Evolutionary conservation across 2,888 invertebrate genomes (phyloP), one percentile per base, ranked within the genome.

Genomic region (Cephus pulcher): DNA sequence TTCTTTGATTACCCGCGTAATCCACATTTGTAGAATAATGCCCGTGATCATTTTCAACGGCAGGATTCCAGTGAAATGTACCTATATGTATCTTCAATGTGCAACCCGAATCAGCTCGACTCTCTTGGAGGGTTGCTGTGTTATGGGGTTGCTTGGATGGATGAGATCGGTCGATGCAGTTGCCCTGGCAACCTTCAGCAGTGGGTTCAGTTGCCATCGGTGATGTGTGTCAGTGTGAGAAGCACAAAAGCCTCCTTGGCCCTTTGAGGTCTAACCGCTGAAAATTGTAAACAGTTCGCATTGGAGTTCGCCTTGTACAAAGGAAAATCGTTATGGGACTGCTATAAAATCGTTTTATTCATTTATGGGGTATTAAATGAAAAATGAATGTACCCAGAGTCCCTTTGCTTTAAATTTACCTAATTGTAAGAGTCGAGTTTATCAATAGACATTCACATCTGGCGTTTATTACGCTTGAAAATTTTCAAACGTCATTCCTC

Each of bases 141-240:
- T 73, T 76, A 76, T 71, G 68, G 75, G 75, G 71, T 56, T 23
- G 74, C 12, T 74, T 34, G 74, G 76, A 76, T 76, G 73, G 78
- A 78, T 78, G 69, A 76, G 76, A 76, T 76, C 78, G 78, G 78
- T 78, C 78, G 78, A 78, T 78, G 78, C 76, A 78, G 78, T 78
- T 78, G 73, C 78, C 78, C 76, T 78, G 78, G 78, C 78, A 78
- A 78, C 78, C 78, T 75, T 76, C 74, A 70, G 70, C 75, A 40
- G 75, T 34, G 75, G 69, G 75, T 75, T 78, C 78, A 32, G 75
- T 78, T 75, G 75, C 75, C 75, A 75, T 74, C 78, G 75, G 70
- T 34, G 78, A 40, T 73, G 78, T 70, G 75, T 40, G 40, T 37
- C 75, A 74, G 78, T 70, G 74, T 75, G 34, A 69, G 78, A 73